Conservation (phyloP, 1,140 invertebrate species). For the Prorops nasuta region DNA sequence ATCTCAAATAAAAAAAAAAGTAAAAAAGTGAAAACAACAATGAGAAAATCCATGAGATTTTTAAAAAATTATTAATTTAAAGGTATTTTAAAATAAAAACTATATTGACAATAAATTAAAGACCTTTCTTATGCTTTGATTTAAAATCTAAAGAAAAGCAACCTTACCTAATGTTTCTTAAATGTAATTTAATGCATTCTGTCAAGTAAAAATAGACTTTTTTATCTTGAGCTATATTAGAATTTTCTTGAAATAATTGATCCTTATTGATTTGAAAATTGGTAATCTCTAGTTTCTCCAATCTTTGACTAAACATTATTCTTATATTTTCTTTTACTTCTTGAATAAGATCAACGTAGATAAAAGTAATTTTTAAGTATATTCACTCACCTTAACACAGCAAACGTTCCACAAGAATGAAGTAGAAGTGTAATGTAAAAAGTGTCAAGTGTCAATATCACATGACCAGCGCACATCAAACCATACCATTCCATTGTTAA, state of each 20-base stretch:
- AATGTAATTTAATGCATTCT: too few species aligned
- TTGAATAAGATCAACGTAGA: background rate
- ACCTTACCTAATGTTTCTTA: too few species aligned
- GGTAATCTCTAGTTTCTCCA: background rate
- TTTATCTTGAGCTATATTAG: background rate
- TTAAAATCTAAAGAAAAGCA: too few species aligned
- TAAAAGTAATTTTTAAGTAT: too few species aligned
- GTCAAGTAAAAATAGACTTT: background rate
- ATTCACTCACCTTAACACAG: background rate
- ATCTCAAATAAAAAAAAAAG: background rate
- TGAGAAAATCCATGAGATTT: too few species aligned
- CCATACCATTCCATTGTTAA: background rate
- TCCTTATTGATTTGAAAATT: background rate
- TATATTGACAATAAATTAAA: too few species aligned
- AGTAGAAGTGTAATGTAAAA: background rate
- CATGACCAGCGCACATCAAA: background rate
- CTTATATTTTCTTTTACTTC: background rate
- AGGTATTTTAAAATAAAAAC: too few species aligned
- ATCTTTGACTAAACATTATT: background rate
- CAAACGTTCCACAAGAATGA: background rate
- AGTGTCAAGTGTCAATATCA: background rate
- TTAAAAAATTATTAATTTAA: too few species aligned
- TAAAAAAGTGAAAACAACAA: too few species aligned
- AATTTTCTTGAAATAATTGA: background rate
- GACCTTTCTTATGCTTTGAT: too few species aligned